Evolutionary conservation across 2,113 vertebrate species (phyloP), one percentile per base, ranked within the genome.

Genomic region (Turdus rufiventris): DNA sequence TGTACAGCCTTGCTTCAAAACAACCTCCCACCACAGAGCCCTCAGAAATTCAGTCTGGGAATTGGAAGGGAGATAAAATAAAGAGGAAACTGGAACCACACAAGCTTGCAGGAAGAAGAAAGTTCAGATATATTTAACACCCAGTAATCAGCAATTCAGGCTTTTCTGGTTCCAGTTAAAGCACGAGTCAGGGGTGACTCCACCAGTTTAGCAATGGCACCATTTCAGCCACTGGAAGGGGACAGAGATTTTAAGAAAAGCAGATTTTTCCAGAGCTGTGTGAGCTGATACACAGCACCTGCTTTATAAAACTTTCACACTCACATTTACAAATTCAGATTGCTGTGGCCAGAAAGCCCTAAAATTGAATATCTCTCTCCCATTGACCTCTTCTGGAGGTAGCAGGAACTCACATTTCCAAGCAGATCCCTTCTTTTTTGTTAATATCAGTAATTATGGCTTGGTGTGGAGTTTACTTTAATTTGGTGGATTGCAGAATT

Each of bases 401-500:
- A 50, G 62, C 78, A 83, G 85, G 16, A 29, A 50, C 31, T 84
- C 48, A 6, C 9, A 48, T 60, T 91, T 84, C 78, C 38, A 75
- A 66, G 67, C 5, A 33, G 48, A 54, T 73, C 38, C 25, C 18
- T 83, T 12, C 15, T 63, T 93, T 93, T 63, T 70, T 50, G 6
- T 76, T 78, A 51, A 61, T 42, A 38, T 66, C 29, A 34, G 70
- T 86, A 88, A 88, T 84, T 92, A 56, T 10, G 15, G 20, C 61
- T 90, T 87, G 75, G 65, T 21, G 15, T 28, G 25, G 48, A 75
- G 43, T 14, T 85, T 31, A 29, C 51, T 36, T 65, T 81, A 96
- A 94, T 94, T 89, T 45, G 58, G 57, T 61, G 96, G 87, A 25
- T 48, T 72, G 58, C 48, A 65, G 70, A 80, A 92, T 96, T 96